Evolutionary conservation across 2,113 vertebrate genomes (phyloP).

Genomic region (Lonchura striata): DNA sequence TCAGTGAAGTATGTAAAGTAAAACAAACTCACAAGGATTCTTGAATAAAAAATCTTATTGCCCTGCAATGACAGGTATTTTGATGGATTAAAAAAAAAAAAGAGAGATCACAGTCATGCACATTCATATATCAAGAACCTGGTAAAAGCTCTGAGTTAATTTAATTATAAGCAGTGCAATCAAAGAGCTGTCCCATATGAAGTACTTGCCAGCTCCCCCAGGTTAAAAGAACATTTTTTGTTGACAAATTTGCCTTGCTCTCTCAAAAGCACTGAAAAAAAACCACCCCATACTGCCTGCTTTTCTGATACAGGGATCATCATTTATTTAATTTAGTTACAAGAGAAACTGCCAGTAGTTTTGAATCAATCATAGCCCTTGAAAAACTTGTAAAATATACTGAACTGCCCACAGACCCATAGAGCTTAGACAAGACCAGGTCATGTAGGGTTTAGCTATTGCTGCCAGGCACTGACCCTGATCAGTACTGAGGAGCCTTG

Average conservation of each 20-base stretch:
- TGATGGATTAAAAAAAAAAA: background rate
- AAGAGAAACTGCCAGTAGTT: background rate
- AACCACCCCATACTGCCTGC: fast-evolving
- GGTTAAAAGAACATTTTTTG: background rate
- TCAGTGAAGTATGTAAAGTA: background rate
- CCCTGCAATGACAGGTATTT: background rate
- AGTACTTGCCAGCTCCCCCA: background rate
- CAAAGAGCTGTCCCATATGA: background rate
- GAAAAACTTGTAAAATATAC: background rate
- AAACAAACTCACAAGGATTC: background rate
- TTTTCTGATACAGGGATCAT: background rate
- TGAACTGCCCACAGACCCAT: background rate
- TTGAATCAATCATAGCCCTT: background rate
- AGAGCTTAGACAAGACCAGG: background rate
- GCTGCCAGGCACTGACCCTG: background rate
- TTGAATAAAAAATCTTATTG: background rate
- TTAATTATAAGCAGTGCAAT: background rate
- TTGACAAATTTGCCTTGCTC: background rate
- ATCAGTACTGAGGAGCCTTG: fast-evolving
- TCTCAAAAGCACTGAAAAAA: background rate
- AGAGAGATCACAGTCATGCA: background rate
- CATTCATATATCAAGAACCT: background rate
- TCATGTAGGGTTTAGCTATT: background rate
- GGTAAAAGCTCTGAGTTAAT: background rate
- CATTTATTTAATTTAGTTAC: background rate